Evolutionary conservation across 2,797 vertebrate species (phyloP).

Genomic region (Crocidura indochinensis): DNA sequence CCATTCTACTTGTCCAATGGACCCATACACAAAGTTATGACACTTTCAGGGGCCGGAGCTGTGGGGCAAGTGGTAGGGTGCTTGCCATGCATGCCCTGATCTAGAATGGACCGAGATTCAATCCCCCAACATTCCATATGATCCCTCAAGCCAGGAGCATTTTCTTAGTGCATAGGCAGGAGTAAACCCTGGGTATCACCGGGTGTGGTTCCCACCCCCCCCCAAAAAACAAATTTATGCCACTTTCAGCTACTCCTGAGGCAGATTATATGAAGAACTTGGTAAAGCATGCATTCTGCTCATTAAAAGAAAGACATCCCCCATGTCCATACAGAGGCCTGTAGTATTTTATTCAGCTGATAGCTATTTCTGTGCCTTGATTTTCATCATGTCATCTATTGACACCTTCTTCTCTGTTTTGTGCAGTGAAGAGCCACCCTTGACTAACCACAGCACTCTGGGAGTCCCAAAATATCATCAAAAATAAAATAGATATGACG

Average conservation of each 20-base stretch:
- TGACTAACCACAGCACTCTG: fast-evolving
- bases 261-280: neutral
- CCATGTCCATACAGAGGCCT: neutral
- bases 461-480: neutral
- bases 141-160: too few species aligned
- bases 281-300: neutral
- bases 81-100: too few species aligned
- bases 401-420: neutral
- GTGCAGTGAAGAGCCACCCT: neutral
- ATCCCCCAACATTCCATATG: too few species aligned
- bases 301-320: neutral
- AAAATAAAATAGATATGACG: neutral
- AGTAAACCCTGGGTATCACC: too few species aligned
- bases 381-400: neutral
- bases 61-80: too few species aligned
- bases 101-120: too few species aligned
- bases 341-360: neutral
- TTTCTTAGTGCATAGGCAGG: too few species aligned
- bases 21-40: neutral
- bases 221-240: neutral
- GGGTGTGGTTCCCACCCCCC: fast-evolving
- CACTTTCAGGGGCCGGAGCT: neutral
- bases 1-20: neutral
- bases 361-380: neutral
- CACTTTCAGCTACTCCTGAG: neutral